These are phyloP conservation scores for Ispidina picta DNA, from an alignment of 2,797 vertebrate species.

Conservation along the genomic window DNA sequence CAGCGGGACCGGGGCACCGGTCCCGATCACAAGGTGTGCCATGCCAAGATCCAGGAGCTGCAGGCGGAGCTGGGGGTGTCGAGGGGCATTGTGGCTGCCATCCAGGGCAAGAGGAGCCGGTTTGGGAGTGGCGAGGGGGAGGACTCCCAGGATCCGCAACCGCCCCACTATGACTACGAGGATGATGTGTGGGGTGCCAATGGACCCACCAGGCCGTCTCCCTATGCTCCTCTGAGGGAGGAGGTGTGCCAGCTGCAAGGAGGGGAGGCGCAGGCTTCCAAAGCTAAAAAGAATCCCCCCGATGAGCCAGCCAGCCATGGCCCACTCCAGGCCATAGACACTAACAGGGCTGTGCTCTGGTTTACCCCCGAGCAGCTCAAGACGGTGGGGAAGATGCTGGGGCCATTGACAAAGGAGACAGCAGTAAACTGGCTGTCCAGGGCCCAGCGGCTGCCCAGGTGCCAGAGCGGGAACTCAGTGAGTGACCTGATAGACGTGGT, in stretches of 20 bases:
- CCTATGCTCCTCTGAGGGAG: slow-evolving; percentile 60
- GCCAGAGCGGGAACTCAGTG: slow-evolving; percentile 10
- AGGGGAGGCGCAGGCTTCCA: slow-evolving; percentile 32
- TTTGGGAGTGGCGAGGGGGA: not conserved
- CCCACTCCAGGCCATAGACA: slow-evolving; percentile 61
- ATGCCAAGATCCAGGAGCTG: slow-evolving; percentile 63
- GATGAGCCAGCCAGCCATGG: not conserved
- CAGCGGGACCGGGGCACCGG: slow-evolving; percentile 38
- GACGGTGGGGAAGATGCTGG: slow-evolving; percentile 56
- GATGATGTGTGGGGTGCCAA: slow-evolving; percentile 63
- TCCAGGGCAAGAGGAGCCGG: slow-evolving; percentile 49
- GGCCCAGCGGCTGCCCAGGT: slow-evolving; percentile 48
- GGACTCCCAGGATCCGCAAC: not conserved
- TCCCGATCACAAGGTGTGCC: slow-evolving; percentile 53
- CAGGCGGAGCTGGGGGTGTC: slow-evolving; percentile 66
- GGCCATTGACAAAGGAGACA: slow-evolving; percentile 52
- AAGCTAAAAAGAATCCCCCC: not conserved
- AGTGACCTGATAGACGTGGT: slow-evolving; percentile 60
- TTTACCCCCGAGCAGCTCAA: slow-evolving; percentile 59
- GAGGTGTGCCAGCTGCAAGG: slow-evolving; percentile 54
- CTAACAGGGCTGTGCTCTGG: slow-evolving; percentile 50
- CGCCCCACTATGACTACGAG: slow-evolving; percentile 46
- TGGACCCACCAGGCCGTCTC: slow-evolving; percentile 41
- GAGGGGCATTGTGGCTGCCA: slow-evolving; percentile 54
- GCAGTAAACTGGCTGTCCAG: slow-evolving; percentile 53